Conservation (phyloP, 1,140 invertebrate genomes). For the Lucilia cuprina region DNA sequence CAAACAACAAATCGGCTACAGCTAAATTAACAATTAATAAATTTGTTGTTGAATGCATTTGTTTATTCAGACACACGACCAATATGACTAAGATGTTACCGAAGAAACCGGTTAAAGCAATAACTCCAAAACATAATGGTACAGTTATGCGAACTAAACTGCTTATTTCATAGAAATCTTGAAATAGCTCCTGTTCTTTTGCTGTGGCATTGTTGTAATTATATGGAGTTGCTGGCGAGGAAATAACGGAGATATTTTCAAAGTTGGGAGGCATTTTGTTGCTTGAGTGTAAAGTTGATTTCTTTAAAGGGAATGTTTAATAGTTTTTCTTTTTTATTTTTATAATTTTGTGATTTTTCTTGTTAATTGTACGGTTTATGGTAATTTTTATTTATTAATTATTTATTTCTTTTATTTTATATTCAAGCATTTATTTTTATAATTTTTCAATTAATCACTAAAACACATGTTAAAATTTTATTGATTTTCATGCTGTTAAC, state of each 20-base stretch:
- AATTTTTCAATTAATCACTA: neutral
- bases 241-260: neutral
- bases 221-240: neutral
- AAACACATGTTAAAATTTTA: neutral
- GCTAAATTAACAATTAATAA: slow-evolving; percentile 89
- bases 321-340: too few relatives aligned
- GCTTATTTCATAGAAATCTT: slow-evolving; percentile 39
- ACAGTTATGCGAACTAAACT: slow-evolving; percentile 66
- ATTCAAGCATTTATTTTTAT: neutral
- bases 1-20: slow-evolving; percentile 90
- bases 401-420: neutral
- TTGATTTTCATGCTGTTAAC: neutral
- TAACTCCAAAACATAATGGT: slow-evolving; percentile 86
- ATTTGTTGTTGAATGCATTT: slow-evolving; percentile 93
- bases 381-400: neutral
- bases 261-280: neutral
- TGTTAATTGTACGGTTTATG: neutral
- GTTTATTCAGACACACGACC: slow-evolving; percentile 82
- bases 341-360: too few relatives aligned
- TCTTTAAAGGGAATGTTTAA: too few relatives aligned
- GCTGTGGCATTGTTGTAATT: neutral
- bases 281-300: neutral
- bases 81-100: slow-evolving; percentile 88
- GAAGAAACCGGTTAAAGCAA: slow-evolving; percentile 84
- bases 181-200: neutral